Conservation (phyloP, 2,113 vertebrate genomes). For the Mobula hypostoma region DNA sequence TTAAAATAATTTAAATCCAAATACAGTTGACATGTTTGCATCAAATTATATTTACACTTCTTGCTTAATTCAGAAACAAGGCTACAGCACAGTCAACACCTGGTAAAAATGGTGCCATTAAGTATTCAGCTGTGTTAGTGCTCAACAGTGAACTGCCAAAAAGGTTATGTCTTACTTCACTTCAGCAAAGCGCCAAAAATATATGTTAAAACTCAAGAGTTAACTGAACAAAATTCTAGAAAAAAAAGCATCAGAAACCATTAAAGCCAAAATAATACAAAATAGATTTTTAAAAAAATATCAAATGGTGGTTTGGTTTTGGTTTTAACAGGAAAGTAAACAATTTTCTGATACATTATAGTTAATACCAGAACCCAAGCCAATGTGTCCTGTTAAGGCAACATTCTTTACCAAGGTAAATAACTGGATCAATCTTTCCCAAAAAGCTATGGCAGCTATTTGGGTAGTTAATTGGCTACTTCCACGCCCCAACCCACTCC, state of each 20-base stretch:
- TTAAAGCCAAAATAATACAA: constrained; percentile 26
- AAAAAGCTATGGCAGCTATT: constrained; percentile 42
- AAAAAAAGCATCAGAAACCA: constrained; percentile 9
- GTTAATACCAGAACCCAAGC: constrained; percentile 46
- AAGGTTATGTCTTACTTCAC: constrained; percentile 50
- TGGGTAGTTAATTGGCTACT: background rate
- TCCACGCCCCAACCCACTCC: too few species aligned
- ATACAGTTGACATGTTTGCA: constrained; percentile 65
- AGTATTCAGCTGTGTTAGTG: constrained; percentile 66
- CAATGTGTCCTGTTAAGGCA: constrained; percentile 49
- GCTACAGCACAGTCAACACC: constrained; percentile 63
- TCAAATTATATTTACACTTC: constrained; percentile 68
- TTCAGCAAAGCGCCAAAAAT: constrained; percentile 60
- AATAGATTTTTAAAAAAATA: background rate
- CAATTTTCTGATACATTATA: constrained; percentile 35
- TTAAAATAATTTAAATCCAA: constrained; percentile 82
- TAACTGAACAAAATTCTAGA: background rate
- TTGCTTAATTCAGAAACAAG: constrained; percentile 64
- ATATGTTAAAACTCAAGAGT: constrained; percentile 31
- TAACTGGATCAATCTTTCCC: constrained; percentile 57
- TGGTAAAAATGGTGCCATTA: constrained; percentile 63
- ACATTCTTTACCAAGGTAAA: constrained; percentile 54
- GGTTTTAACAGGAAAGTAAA: constrained; percentile 39
- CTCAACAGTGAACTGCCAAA: constrained; percentile 60
- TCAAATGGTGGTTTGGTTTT: constrained; percentile 2